Conservation (phyloP, 2,797 vertebrate genomes). For the Clamator glandarius region DNA sequence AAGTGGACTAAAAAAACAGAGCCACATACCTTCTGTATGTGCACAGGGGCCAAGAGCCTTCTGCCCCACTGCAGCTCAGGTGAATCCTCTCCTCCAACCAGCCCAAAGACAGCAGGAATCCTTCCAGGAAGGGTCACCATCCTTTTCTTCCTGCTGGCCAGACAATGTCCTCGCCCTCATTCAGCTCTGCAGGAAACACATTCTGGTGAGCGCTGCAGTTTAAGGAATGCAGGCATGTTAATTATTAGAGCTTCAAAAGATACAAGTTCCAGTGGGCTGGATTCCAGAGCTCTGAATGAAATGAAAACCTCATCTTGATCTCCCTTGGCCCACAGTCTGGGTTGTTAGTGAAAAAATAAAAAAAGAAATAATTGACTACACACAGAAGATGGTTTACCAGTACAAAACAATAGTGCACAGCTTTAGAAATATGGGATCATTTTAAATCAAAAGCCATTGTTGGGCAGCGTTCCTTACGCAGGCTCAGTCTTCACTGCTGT, state of each 20-base stretch:
- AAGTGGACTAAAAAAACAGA: neutral
- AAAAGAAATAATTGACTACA: neutral
- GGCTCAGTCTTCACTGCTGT: neutral
- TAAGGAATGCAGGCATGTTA: conserved; percentile 30
- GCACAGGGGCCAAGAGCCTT: neutral
- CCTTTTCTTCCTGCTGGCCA: neutral
- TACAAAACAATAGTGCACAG: neutral
- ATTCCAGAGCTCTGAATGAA: conserved; percentile 39
- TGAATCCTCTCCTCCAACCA: neutral
- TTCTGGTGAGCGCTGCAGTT: neutral
- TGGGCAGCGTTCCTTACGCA: neutral
- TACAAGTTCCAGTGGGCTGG: neutral
- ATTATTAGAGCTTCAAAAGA: conserved; percentile 63
- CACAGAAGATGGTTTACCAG: neutral
- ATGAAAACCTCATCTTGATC: conserved; percentile 35
- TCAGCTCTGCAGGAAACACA: conserved; percentile 30
- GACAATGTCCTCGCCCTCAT: neutral
- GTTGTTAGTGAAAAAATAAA: neutral
- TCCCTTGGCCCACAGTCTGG: neutral
- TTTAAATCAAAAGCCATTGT: neutral
- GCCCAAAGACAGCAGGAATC: neutral
- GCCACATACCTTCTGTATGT: neutral
- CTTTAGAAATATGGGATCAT: neutral
- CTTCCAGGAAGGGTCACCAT: neutral
- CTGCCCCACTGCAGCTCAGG: neutral